These are phyloP conservation scores for Melipona beecheii DNA, from an alignment of 2,888 invertebrate genomes.

Conservation along the genomic window DNA sequence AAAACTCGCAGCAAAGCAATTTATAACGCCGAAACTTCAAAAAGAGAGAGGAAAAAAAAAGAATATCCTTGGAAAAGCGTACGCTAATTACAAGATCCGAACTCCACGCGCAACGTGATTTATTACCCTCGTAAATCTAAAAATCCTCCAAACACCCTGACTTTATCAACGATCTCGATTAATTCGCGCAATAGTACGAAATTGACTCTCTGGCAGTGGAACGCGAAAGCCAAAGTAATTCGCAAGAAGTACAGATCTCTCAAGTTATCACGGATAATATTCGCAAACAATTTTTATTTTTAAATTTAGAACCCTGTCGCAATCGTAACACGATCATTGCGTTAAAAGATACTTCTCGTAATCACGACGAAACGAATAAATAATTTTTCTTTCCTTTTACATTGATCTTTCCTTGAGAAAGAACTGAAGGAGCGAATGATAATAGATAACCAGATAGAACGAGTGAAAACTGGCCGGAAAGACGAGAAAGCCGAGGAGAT, in stretches of 20 bases:
- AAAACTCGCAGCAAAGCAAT: not conserved
- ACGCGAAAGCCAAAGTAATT: not conserved
- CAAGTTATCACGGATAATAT: too few relatives aligned
- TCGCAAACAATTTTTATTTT: too few relatives aligned
- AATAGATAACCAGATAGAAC: not conserved
- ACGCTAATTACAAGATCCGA: not conserved
- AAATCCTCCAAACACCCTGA: not conserved
- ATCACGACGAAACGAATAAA: not conserved
- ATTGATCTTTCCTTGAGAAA: too few relatives aligned
- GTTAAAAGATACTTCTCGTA: not conserved
- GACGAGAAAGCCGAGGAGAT: slow-evolving; percentile 36
- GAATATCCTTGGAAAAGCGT: not conserved
- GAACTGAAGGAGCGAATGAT: not conserved
- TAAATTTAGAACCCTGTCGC: too few relatives aligned
- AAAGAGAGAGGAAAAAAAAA: not conserved
- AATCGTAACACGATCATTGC: too few relatives aligned
- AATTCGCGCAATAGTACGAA: not conserved
- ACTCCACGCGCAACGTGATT: not conserved
- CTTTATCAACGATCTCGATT: not conserved
- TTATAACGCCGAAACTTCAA: not conserved
- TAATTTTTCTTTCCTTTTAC: too few relatives aligned
- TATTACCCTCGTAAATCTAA: not conserved
- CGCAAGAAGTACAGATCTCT: too few relatives aligned
- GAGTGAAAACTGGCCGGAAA: not conserved
- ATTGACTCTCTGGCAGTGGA: not conserved